phyloP scores from a whole-genome alignment of 1,140 invertebrate species.

The Heliconius nattereri region DNA sequence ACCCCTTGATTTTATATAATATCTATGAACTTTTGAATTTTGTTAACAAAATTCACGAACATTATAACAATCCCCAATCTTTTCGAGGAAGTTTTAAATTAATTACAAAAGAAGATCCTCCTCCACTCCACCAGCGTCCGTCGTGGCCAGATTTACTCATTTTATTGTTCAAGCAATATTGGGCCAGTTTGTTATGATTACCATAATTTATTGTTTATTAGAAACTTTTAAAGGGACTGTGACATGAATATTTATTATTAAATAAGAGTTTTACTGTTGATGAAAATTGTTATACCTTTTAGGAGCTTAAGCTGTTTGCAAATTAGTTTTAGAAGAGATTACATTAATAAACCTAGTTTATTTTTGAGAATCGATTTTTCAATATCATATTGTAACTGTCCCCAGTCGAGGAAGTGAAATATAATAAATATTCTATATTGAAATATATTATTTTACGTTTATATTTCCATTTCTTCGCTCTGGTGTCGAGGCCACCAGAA shows the following conservation, averaged over 20 bases:
- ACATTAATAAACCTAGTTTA: background rate
- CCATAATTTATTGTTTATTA: constrained; percentile 13
- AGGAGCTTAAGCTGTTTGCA: background rate
- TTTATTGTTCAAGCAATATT: constrained; percentile 7
- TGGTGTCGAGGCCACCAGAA: too few relatives aligned
- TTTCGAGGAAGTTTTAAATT: constrained; percentile 13
- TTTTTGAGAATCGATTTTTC: background rate
- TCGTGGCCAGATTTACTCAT: constrained; percentile 8
- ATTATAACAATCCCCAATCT: constrained; percentile 8
- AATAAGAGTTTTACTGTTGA: constrained; percentile 7
- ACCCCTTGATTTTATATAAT: background rate
- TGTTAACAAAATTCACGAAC: constrained; percentile 10
- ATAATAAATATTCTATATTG: too few relatives aligned
- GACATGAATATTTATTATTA: constrained; percentile 12
- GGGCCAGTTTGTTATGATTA: constrained; percentile 12
- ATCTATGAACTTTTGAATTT: constrained; percentile 6
- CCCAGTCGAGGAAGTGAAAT: too few relatives aligned
- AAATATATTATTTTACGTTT: too few relatives aligned
- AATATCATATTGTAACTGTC: background rate
- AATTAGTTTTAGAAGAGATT: background rate
- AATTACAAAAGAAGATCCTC: background rate
- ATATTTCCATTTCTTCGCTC: too few relatives aligned
- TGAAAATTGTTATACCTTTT: constrained; percentile 7
- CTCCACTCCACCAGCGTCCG: background rate
- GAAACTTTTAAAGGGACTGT: constrained; percentile 9